Evolutionary conservation across 2,113 vertebrate species (phyloP).

Genomic region (Macquaria ambigua): DNA sequence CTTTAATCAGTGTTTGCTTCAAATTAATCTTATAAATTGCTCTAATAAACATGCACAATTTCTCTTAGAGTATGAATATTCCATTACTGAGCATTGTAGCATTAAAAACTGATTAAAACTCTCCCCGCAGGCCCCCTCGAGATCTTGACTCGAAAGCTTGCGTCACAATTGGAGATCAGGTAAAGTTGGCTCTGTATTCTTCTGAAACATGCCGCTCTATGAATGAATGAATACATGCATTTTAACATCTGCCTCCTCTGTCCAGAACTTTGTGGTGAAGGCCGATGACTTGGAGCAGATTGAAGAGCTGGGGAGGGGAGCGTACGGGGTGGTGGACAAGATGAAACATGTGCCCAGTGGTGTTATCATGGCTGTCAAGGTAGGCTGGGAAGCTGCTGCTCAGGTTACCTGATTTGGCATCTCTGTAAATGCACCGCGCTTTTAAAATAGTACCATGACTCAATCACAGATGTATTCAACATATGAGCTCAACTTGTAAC

Average conservation of each 20-base stretch:
- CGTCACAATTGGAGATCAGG: slow-evolving; percentile 96
- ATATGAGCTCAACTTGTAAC: slow-evolving; percentile 43
- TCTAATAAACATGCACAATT: not conserved
- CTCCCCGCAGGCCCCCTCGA: slow-evolving; percentile 90
- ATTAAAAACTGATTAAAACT: not conserved
- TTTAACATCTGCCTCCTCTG: not conserved
- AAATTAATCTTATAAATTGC: not conserved
- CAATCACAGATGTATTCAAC: slow-evolving; percentile 1
- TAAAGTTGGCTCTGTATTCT: slow-evolving; percentile 64
- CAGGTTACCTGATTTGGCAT: slow-evolving; percentile 34
- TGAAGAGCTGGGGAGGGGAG: slow-evolving; percentile 94
- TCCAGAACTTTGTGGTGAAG: slow-evolving; percentile 97
- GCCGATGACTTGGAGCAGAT: slow-evolving; percentile 98
- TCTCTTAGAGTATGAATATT: not conserved
- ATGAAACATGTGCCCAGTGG: slow-evolving; percentile 96
- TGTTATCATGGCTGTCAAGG: slow-evolving; percentile 99
- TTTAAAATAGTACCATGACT: slow-evolving; percentile 50
- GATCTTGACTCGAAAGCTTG: slow-evolving; percentile 97
- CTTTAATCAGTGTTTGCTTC: not conserved
- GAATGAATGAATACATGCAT: not conserved
- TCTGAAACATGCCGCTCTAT: not conserved
- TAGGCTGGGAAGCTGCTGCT: slow-evolving; percentile 69
- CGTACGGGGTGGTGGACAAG: slow-evolving; percentile 98
- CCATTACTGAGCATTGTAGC: not conserved
- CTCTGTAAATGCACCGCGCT: slow-evolving; percentile 14